Evolutionary conservation across 2,888 invertebrate genomes (phyloP).

Genomic region (Cheilosia soror): DNA sequence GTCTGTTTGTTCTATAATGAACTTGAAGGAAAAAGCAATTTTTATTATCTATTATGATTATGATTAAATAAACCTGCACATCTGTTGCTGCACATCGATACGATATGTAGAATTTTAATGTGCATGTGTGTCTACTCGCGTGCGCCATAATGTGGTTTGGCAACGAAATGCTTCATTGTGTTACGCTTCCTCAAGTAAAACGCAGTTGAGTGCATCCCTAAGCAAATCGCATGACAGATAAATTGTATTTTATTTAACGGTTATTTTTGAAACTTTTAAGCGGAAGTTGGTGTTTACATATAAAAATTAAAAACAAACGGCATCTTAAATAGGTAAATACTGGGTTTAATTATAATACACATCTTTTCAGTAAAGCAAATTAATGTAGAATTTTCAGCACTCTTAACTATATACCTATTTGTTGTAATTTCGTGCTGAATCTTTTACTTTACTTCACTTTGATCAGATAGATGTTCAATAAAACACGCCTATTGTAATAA

Average conservation of each 20-base stretch:
- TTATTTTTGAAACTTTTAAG: background rate
- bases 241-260: background rate
- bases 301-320: background rate
- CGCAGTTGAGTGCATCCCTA: background rate
- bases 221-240: background rate
- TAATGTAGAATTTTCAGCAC: too few species aligned
- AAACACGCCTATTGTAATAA: too few species aligned
- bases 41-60: background rate
- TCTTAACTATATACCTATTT: too few species aligned
- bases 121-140: background rate
- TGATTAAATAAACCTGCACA: background rate
- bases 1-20: background rate
- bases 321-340: background rate
- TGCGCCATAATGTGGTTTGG: background rate
- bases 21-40: conserved; percentile 9
- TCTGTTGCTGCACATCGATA: background rate
- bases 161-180: background rate
- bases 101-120: background rate
- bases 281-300: background rate
- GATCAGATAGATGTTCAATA: too few species aligned
- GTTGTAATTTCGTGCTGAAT: too few species aligned
- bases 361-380: too few species aligned
- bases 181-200: background rate
- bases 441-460: too few species aligned
- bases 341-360: too few species aligned